Base-by-base conservation (phyloP, 1,140 invertebrate genomes). In the Periplaneta americana region DNA sequence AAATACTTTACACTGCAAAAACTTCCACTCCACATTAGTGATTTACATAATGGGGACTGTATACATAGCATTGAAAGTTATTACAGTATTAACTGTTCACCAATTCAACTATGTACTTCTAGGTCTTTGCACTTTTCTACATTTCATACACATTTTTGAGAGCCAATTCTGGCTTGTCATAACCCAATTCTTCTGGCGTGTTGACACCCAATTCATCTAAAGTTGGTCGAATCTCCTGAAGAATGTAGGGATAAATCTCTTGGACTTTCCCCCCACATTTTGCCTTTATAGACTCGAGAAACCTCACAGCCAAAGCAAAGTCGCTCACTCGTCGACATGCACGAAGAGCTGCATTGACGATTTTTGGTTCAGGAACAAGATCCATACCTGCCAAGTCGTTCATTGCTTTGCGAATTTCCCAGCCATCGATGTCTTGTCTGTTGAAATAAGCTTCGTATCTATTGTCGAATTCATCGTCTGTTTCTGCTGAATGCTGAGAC, bases 91-190 rank as follows among this genome's bases (percentile, higher is more conserved):
- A 34, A 74, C 34, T n/a, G 79, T 74, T 39, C 34, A 66, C 39
- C 28, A 66, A 33, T 79, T 87, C 87, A 88, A 78, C 76, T 78
- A 78, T 28, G 6, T 36, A 37, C 28, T 78, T 36, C 76, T 78
- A 78, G 18, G 33, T 35, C 34, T 17, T n/a, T 35, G n/a, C 36
- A 37, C 34, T 28, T 75, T 4, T 32, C 85, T 91, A 87, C 75
- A 93, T 90, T 77, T 97, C 93, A 87, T 93, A 95, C 76, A 95
- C 93, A 86, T 91, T 92, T 84, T 93, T 87, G 81, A 97, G 90
- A 81, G 94, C 95, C 86, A 99, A 90, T 90, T 99, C 98, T 78
- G 98, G 98, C 89, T 99, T 96, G 88, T 99, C 97, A 87, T 98
- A 99, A 78, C 98, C 98, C 84, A 99, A 90, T 86, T 99, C 96